Evolutionary conservation across 2,113 vertebrate genomes (phyloP), one percentile per base, ranked within the genome.

Genomic region (Rhodinocichla rosea): DNA sequence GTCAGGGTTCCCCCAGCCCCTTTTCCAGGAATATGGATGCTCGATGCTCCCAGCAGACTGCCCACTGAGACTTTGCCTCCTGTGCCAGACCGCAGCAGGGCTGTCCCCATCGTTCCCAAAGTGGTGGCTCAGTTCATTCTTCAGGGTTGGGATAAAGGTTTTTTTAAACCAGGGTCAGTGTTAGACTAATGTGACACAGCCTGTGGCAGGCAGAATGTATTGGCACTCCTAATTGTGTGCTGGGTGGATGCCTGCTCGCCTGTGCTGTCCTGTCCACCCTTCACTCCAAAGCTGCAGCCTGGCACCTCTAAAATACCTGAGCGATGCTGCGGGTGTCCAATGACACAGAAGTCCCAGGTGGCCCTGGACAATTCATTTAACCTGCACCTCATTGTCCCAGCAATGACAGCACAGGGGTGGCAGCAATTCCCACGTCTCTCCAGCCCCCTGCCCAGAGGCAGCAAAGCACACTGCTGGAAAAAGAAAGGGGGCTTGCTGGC

Each of bases 281-380:
- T 47, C 0, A 7, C 26, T 47, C 60, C 4, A 2, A 53, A 87
- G 23, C 47, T 13, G 1, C 20, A 64, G 49, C 50, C 63, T 18
- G 9, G 52, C 6, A 5, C 40, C 16, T 95, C 53, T 63, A n/a
- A 40, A 77, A 59, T 42, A 60, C 22, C 45, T 22, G 32, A 77
- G 64, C 1, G 0, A 24, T 56, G n/a, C 11, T 44, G 1, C 0
- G 0, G 5, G 24, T 44, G 26, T 40, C 32, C 45, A 20, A 4
- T 0, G 22, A 32, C 68, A 63, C 28, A 49, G 56, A 75, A 9
- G 5, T 73, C 28, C 30, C 42, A 20, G 16, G 37, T 59, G 56
- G 35, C 24, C 22, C 42, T 47, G 27, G 65, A 32, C 60, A 56
- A 68, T 52, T 82, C 6, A 39, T n/a, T 79, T 84, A 82, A 71